Percentiles rank a stretch among this genome's conserved stretches.
phyloP scores from a whole-genome alignment of 2,888 invertebrate genomes.

The Hecatera dysodea region DNA sequence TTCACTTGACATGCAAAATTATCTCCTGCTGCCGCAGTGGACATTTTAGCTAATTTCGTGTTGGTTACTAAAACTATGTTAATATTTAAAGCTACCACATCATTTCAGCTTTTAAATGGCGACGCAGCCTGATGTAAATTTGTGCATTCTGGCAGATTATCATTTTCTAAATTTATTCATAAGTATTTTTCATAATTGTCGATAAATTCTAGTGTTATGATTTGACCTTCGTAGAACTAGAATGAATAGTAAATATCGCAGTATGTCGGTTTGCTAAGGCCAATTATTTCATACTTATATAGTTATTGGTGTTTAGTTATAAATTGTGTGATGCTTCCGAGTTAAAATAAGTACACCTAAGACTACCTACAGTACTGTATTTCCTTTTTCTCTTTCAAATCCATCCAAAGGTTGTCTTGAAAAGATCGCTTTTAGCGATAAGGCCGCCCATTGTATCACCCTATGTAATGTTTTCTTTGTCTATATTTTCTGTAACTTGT shows the following conservation, averaged over 20 bases:
- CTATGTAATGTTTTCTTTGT: no score
- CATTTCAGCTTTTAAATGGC: constrained; percentile 54
- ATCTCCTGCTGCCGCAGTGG: constrained; percentile 70
- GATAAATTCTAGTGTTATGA: background rate
- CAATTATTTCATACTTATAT: background rate
- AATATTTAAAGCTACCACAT: constrained; percentile 79
- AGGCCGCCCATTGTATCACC: no score
- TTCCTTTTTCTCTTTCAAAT: no score
- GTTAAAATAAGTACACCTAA: no score
- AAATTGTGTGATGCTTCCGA: no score
- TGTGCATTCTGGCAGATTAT: constrained; percentile 2
- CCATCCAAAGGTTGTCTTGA: no score
- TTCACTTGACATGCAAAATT: constrained; percentile 68
- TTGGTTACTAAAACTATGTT: constrained; percentile 76
- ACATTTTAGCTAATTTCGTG: constrained; percentile 79
- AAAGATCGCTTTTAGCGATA: no score
- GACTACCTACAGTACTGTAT: no score
- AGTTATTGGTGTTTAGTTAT: no score
- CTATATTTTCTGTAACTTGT: no score
- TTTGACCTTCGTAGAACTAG: background rate
- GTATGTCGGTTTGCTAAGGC: background rate
- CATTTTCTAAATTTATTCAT: background rate
- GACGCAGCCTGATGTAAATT: constrained; percentile 46
- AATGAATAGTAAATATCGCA: background rate
- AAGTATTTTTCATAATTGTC: background rate